Conservation (phyloP, 2,797 vertebrate genomes). For the Epinephelus malabaricus region DNA sequence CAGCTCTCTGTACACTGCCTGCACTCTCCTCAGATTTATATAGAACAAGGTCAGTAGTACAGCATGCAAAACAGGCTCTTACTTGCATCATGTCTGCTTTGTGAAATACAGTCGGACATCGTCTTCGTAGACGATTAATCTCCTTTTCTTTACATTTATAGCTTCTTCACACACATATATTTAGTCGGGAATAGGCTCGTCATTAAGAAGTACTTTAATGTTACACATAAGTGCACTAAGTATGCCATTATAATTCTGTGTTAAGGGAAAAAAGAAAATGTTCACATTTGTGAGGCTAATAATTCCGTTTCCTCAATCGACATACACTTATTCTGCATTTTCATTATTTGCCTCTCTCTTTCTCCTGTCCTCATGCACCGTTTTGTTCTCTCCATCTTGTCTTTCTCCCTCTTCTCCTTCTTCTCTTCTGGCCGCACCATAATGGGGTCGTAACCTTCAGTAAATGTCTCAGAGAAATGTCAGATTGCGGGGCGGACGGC, state of each 20-base stretch:
- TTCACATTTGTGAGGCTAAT: not conserved
- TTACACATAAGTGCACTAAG: not conserved
- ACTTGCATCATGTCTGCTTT: constrained; percentile 17
- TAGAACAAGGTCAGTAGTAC: constrained; percentile 55
- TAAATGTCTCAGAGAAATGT: constrained; percentile 30
- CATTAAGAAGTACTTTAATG: too few species aligned
- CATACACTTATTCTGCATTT: not conserved
- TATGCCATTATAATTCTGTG: not conserved
- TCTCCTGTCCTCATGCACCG: not conserved
- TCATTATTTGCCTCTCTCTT: not conserved
- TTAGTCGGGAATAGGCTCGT: not conserved
- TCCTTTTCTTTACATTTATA: not conserved
- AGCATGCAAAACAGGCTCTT: constrained; percentile 22
- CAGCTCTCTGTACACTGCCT: not conserved
- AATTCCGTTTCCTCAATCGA: too few species aligned
- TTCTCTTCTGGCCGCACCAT: not conserved
- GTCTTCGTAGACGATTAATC: constrained; percentile 15
- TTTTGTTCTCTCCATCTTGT: not conserved
- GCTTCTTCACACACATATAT: not conserved
- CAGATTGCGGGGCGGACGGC: not conserved
- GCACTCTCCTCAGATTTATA: constrained; percentile 33
- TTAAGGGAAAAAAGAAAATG: not conserved
- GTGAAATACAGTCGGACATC: not conserved
- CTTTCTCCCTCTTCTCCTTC: not conserved
- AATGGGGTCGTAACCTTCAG: constrained; percentile 45